Conservation (phyloP, 2,888 invertebrate genomes). For the Lithophane ornitopus region DNA sequence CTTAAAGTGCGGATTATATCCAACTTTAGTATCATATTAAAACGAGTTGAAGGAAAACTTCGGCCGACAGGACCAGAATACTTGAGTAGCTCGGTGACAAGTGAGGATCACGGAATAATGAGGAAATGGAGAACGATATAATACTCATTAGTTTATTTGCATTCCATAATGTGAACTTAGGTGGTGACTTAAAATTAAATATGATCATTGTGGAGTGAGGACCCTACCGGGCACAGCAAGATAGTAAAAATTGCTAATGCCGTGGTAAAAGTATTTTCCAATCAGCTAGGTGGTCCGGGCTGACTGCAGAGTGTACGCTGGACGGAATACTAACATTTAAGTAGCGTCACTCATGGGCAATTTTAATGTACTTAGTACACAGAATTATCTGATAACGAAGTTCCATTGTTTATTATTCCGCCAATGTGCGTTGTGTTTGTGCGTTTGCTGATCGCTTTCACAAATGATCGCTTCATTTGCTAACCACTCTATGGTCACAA, state of each 20-base stretch:
- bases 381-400: background rate
- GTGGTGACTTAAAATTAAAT: background rate
- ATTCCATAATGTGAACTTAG: background rate
- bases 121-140: constrained; percentile 24
- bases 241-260: no score
- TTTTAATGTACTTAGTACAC: background rate
- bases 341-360: background rate
- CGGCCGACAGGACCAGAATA: constrained; percentile 55
- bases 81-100: constrained; percentile 49
- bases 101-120: constrained; percentile 28
- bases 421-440: constrained; percentile 1
- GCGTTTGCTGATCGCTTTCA: background rate
- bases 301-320: background rate
- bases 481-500: constrained; percentile 23
- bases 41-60: constrained; percentile 70
- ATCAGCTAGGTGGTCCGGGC: no score
- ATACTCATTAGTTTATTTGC: background rate
- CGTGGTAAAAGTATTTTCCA: no score
- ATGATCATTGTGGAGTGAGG: background rate
- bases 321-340: background rate
- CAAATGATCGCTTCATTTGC: constrained; percentile 27
- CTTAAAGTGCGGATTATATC: constrained; percentile 68
- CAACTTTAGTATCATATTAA: constrained; percentile 72
- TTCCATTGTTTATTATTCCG: constrained; percentile 7
- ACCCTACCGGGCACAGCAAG: no score